phyloP scores from a whole-genome alignment of 2,888 invertebrate species.

The Drosophila pseudotalamancana region DNA sequence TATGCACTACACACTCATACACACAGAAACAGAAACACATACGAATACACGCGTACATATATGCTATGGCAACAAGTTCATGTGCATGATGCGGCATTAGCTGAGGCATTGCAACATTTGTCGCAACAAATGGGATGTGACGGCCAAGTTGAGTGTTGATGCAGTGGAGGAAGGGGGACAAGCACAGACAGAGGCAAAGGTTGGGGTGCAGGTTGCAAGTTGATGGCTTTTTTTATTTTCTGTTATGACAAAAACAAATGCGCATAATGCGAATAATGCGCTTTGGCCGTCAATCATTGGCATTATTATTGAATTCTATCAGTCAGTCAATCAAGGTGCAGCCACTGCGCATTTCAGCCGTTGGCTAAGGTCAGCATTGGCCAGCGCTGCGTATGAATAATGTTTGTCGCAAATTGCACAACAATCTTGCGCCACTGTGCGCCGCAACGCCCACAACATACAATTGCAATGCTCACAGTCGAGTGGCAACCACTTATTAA shows the following conservation, averaged over 20 bases:
- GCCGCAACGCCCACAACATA: conserved; percentile 39
- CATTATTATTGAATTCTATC: conserved; percentile 40
- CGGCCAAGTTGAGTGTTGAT: conserved; percentile 23
- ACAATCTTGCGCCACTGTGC: conserved; percentile 45
- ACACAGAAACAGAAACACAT: conserved; percentile 7
- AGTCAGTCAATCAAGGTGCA: conserved; percentile 53
- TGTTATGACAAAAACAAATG: conserved; percentile 27
- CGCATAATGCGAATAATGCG: conserved; percentile 27
- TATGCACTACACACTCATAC: conserved; percentile 6
- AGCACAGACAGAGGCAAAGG: too few species aligned
- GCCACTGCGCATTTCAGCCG: conserved; percentile 43
- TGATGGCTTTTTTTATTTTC: neutral
- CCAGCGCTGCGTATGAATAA: conserved; percentile 61
- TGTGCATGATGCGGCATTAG: conserved; percentile 56
- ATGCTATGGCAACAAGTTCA: conserved; percentile 44
- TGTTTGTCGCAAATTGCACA: conserved; percentile 11
- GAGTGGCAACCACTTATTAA: conserved; percentile 23
- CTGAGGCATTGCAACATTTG: conserved; percentile 62
- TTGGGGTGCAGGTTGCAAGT: conserved; percentile 9
- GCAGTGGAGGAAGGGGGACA: neutral
- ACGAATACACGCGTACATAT: neutral
- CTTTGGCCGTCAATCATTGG: conserved; percentile 44
- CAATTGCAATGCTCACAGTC: neutral
- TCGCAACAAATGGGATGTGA: conserved; percentile 58
- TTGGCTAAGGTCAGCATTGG: conserved; percentile 53